Conservation (phyloP, 2,113 vertebrate genomes). For the Paramormyrops kingsleyae region DNA sequence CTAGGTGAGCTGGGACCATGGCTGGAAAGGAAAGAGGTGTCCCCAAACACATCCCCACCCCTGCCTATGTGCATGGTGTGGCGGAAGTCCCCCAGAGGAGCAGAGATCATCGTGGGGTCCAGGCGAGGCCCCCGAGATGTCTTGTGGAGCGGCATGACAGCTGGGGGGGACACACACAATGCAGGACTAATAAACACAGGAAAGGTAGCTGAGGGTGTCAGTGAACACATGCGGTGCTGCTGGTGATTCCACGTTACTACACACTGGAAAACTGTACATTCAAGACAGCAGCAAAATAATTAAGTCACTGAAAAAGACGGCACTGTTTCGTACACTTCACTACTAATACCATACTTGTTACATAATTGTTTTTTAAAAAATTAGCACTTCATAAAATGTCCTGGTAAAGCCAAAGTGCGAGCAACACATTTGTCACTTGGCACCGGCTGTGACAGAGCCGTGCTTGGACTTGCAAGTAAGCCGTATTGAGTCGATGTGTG, state of each 20-base stretch:
- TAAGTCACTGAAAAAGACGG: not conserved
- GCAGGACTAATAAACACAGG: not conserved
- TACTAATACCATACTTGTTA: not conserved
- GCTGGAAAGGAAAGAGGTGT: conserved; percentile 77
- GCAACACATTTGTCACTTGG: conserved; percentile 41
- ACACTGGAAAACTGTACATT: not conserved
- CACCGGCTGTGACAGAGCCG: conserved; percentile 44
- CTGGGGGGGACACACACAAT: not conserved
- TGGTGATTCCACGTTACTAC: not conserved
- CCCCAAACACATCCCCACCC: conserved; percentile 78
- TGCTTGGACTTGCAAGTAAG: conserved; percentile 65
- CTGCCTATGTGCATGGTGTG: conserved; percentile 85
- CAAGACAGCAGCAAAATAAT: not conserved
- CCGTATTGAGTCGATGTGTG: conserved; percentile 46
- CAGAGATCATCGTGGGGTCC: conserved; percentile 77
- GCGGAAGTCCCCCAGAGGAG: conserved; percentile 77
- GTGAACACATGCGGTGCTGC: not conserved
- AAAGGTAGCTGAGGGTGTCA: not conserved
- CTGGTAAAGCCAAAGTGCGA: conserved; percentile 20
- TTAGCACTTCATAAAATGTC: not conserved
- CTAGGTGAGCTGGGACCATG: conserved; percentile 52
- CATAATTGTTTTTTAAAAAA: not conserved
- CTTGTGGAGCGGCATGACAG: conserved; percentile 78
- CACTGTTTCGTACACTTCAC: not conserved
- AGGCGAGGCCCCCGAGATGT: conserved; percentile 62